Evolutionary conservation across 2,888 invertebrate genomes (phyloP), one percentile per base, ranked within the genome.

Genomic region (Heliconius cydno): DNA sequence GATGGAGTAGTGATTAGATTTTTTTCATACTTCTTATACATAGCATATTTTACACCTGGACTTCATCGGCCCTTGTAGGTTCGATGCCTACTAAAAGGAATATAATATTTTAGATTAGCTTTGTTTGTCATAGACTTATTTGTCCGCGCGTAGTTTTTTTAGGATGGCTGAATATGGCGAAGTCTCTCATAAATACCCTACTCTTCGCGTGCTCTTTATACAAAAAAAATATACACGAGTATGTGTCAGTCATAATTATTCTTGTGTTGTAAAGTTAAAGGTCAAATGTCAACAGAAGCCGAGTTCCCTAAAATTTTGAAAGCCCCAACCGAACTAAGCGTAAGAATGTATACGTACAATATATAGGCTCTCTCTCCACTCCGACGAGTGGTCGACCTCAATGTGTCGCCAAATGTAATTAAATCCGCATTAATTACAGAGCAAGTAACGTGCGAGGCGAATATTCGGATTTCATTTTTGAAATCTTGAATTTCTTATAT

Each of bases 381-480:
- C 80, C 79, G 82, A 80, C 70, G 74, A 74, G 76, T 60, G 80
- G 78, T 80, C 78, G 78, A 77, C 80, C 80, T 68, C 75, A 76
- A 81, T 81, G 72, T 73, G 77, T 75, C 79, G 74, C 74, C 70
- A 34, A 78, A 78, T 81, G 79, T 81, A 81, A 81, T 81, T 79
- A 81, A 79, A 77, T 77, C 66, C 77, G 67, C 46, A 75, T 77
- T 76, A 71, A 78, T 81, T 79, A 81, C 77, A 77, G 70, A 81
- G 76, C 68, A 57, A 73, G 65, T 57, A 60, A 57, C 72, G 46
- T 60, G 46, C 22, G 63, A 22, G 75, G 28, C 30, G 76, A 34
- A 38, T 73, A 34, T 66, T 75, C 72, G 34, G 72, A 72, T 72
- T 78, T 78, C 52, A 38, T 73, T n/a, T 73, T 34, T 73, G 3